Percentiles rank a stretch among this genome's conserved stretches.
These are phyloP conservation scores for Gonocerus acuteangulatus DNA, from an alignment of 2,888 invertebrate species.

Conservation along the genomic window DNA sequence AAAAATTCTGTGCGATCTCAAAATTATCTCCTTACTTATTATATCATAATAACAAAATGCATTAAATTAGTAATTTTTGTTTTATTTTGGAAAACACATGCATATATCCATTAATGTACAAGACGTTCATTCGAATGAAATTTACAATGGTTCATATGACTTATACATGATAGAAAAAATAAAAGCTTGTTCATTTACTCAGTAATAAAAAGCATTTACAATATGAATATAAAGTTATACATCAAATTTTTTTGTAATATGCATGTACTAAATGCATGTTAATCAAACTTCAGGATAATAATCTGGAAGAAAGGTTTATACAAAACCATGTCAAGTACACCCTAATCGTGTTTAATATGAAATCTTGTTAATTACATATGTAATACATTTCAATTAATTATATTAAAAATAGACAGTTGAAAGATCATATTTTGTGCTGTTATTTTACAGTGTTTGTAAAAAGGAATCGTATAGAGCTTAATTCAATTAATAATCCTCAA, in stretches of 20 bases:
- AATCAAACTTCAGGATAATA: conserved; percentile 26
- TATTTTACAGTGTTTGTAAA: conserved; percentile 35
- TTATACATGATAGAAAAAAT: conserved; percentile 35
- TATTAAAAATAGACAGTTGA: conserved; percentile 33
- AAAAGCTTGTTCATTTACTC: conserved; percentile 34
- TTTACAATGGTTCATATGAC: conserved; percentile 30
- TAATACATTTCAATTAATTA: conserved; percentile 13
- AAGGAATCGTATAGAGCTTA: conserved; percentile 22
- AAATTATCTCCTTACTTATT: too few species aligned
- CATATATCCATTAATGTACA: conserved; percentile 35
- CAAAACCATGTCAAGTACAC: conserved; percentile 25
- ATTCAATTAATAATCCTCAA: neutral
- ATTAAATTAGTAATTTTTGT: too few species aligned
- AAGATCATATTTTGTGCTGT: conserved; percentile 34
- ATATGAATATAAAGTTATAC: conserved; percentile 32
- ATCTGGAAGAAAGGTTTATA: conserved; percentile 32
- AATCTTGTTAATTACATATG: conserved; percentile 29
- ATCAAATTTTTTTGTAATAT: conserved; percentile 30
- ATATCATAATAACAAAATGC: too few species aligned
- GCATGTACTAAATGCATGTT: conserved; percentile 35
- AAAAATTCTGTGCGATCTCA: too few species aligned
- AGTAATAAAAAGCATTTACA: conserved; percentile 34
- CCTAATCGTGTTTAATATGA: conserved; percentile 29
- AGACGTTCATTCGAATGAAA: conserved; percentile 33
- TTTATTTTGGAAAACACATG: conserved; percentile 29